These are phyloP conservation scores for Delichon dasypus DNA, from an alignment of 2,797 vertebrate species.

Conservation along the genomic window DNA sequence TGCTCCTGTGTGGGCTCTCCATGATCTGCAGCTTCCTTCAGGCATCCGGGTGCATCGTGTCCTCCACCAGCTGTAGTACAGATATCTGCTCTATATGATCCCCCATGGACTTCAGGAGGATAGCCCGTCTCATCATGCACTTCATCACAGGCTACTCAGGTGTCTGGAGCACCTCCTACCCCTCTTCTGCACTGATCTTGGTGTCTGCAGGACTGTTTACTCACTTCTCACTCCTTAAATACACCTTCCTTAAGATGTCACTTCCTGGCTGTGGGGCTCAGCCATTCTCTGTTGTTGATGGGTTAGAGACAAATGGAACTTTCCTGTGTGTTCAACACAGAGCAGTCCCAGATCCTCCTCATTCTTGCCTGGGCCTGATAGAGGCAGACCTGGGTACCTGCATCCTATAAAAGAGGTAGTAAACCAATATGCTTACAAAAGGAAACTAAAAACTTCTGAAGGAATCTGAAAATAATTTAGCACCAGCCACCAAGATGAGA, in stretches of 20 bases:
- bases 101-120: not conserved
- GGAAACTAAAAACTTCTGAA: not conserved
- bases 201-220: not conserved
- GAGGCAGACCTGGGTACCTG: not conserved
- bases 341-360: not conserved
- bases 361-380: not conserved
- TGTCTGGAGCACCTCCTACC: fast-evolving
- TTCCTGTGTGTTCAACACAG: fast-evolving
- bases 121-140: not conserved
- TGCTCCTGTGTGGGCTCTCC: fast-evolving
- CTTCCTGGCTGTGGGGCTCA: not conserved
- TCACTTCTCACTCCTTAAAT: not conserved
- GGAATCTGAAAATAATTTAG: not conserved
- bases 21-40: not conserved
- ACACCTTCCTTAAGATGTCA: fast-evolving
- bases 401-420: not conserved
- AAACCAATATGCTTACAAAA: not conserved
- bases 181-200: not conserved
- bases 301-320: fast-evolving
- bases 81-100: not conserved
- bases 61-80: not conserved
- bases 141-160: not conserved
- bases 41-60: not conserved
- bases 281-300: fast-evolving
- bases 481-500: not conserved